Base-by-base conservation (phyloP, 1,140 invertebrate species). In the Melipona quadrifasciata region DNA sequence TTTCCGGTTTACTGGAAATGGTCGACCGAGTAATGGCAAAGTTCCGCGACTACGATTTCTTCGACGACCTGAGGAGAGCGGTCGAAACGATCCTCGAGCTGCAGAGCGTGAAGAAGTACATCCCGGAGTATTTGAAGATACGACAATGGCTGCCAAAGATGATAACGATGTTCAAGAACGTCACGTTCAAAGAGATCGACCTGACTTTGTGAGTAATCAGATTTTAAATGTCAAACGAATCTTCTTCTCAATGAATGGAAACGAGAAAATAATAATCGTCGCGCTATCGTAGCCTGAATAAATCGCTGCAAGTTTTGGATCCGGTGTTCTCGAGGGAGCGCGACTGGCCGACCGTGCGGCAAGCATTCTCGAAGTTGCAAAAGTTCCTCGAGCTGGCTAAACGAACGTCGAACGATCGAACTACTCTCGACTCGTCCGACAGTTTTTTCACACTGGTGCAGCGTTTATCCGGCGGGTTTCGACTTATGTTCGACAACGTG, bases 101-200 rank as follows among this genome's bases (percentile, higher is more conserved):
- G 77, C 93, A 93, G 21, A 93, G 91, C 0, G 68, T 95, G 1
- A 90, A 95, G 27, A 95, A 94, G 85, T 95, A 95, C 84, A 85
- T 96, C 10, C 95, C 95, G 0, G 83, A 91, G 14, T 95, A 96
- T 76, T 68, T 96, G 6, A 94, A 64, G 75, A 78, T 94, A 1
- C 89, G 79, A 5, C 77, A 93, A 64, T 94, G 93, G 93, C 12
- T 94, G 51, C 93, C 93, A 0, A 91, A 91, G 79, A 84, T 93
- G 31, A 90, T 94, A 55, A 80, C 90, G 21, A 68, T 89, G 21
- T 93, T 94, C 71, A 89, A 87, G 57, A 91, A 92, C 47, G 90
- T 92, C 47, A 91, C 90, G 5, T 92, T 93, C 74, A 91, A 92
- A 78, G 88, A 92, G 64, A 93, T 94, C 31, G 92, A 94, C 77